Percentiles rank a stretch among this genome's conserved stretches.
Evolutionary conservation across 2,888 invertebrate species (phyloP).

Genomic region (Trichacis sp.): DNA sequence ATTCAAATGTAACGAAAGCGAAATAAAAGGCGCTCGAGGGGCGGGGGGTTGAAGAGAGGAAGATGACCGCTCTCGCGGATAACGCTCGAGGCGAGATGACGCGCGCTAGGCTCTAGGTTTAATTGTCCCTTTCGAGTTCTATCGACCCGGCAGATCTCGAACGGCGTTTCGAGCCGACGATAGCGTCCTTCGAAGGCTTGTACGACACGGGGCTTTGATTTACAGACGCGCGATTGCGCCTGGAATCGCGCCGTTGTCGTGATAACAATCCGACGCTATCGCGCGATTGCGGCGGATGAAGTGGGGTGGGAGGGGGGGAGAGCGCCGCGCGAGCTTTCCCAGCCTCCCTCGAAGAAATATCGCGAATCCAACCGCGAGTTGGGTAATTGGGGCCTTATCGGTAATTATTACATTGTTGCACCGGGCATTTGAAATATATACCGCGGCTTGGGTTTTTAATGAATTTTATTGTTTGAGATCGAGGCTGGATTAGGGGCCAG

Average conservation of each 20-base stretch:
- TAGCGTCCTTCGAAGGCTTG: slow-evolving; percentile 22
- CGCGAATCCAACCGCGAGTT: neutral
- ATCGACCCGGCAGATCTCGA: slow-evolving; percentile 25
- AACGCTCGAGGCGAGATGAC: slow-evolving; percentile 13
- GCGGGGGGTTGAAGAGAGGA: neutral
- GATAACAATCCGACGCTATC: slow-evolving; percentile 19
- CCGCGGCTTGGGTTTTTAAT: neutral
- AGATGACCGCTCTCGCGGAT: neutral
- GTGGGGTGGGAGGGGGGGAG: neutral
- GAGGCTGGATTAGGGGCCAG: neutral
- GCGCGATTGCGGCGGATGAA: neutral
- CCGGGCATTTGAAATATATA: neutral
- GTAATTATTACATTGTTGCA: slow-evolving; percentile 3
- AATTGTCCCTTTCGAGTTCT: slow-evolving; percentile 30
- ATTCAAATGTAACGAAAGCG: neutral
- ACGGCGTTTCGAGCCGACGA: slow-evolving; percentile 17
- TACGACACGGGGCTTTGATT: slow-evolving; percentile 22
- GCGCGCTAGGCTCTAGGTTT: slow-evolving; percentile 19
- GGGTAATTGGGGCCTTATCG: slow-evolving; percentile 4
- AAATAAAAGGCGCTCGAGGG: too few species aligned
- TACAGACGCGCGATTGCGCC: slow-evolving; percentile 24
- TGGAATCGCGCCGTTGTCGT: slow-evolving; percentile 12
- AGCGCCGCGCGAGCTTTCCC: neutral
- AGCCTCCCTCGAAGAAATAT: neutral
- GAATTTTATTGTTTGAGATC: slow-evolving; percentile 2